phyloP scores from a whole-genome alignment of 2,888 invertebrate species.

The Lasioglossum oenotherae region DNA sequence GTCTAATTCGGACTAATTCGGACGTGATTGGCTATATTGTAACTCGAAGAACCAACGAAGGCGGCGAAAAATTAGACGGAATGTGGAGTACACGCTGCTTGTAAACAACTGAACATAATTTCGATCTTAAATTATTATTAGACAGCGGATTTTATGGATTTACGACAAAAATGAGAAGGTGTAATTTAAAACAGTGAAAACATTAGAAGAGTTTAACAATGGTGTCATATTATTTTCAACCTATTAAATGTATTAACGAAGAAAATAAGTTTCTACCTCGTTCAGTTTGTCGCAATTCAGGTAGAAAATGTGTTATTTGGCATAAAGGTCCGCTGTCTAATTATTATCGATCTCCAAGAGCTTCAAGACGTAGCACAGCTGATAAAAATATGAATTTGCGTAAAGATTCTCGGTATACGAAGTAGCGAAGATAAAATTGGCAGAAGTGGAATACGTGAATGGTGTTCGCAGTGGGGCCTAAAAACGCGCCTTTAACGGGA shows the following conservation, averaged over 20 bases:
- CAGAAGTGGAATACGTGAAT: neutral
- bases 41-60: neutral
- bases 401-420: neutral
- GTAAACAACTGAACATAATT: neutral
- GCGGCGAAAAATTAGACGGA: neutral
- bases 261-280: too few relatives aligned
- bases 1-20: neutral
- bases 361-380: neutral
- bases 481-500: neutral
- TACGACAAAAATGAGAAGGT: too few relatives aligned
- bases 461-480: neutral
- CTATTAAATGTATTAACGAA: too few relatives aligned
- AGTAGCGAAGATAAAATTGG: neutral
- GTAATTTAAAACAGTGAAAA: too few relatives aligned
- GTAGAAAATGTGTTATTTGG: too few relatives aligned
- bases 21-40: neutral
- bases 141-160: too few relatives aligned
- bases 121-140: neutral
- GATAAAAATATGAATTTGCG: neutral
- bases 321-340: too few relatives aligned
- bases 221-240: too few relatives aligned
- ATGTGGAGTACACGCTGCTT: neutral
- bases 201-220: too few relatives aligned
- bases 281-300: too few relatives aligned
- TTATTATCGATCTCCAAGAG: neutral